These are phyloP conservation scores for Eleginops maclovinus DNA, from an alignment of 2,113 vertebrate species.

Conservation along the genomic window DNA sequence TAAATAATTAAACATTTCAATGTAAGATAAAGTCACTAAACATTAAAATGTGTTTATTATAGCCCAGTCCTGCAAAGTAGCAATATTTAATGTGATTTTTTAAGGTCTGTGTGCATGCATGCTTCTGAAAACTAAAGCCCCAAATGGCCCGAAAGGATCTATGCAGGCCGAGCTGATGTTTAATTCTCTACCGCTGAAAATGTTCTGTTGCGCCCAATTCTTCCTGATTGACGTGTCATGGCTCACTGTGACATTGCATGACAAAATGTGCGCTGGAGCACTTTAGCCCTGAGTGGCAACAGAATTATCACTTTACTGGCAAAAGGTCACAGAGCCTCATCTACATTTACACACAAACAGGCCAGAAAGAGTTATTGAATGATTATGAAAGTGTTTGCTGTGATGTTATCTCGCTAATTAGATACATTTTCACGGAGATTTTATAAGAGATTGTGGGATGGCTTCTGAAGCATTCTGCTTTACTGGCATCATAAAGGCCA, in stretches of 20 bases:
- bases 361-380: slow-evolving; percentile 32
- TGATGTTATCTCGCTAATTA: slow-evolving; percentile 37
- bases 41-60: slow-evolving; percentile 10
- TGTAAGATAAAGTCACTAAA: background rate
- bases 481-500: slow-evolving; percentile 55
- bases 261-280: slow-evolving; percentile 47
- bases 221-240: slow-evolving; percentile 49
- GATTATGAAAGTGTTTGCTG: slow-evolving; percentile 36
- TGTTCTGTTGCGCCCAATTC: slow-evolving; percentile 42
- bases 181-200: slow-evolving; percentile 43
- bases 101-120: background rate
- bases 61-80: background rate
- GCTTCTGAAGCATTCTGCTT: slow-evolving; percentile 60
- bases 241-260: slow-evolving; percentile 50
- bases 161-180: too few relatives aligned
- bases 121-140: slow-evolving; percentile 11
- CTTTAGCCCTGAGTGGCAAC: slow-evolving; percentile 22
- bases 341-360: slow-evolving; percentile 22
- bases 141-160: slow-evolving; percentile 1
- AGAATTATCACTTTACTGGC: slow-evolving; percentile 50
- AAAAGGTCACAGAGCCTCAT: slow-evolving; percentile 36
- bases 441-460: slow-evolving; percentile 29
- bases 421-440: slow-evolving; percentile 46
- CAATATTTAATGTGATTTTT: slow-evolving; percentile 21
- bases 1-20: background rate